Evolutionary conservation across 2,888 invertebrate genomes (phyloP), one percentile per base, ranked within the genome.

Genomic region (Eupithecia insigniata): DNA sequence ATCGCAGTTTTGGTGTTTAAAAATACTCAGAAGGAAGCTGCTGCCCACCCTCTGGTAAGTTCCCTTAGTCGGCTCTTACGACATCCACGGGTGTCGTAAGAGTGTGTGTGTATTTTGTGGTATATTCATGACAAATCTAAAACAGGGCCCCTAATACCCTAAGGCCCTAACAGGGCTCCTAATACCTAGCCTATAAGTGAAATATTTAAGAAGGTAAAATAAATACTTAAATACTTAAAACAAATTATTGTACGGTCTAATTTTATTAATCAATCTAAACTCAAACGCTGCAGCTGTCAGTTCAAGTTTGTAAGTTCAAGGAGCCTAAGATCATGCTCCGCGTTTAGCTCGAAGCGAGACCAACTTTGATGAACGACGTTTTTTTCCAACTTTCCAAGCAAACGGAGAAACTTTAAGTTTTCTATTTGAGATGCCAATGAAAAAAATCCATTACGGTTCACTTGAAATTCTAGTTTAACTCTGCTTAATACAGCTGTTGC

Each of bases 391-490:
- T 71, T 67, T 65, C 61, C 6, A 65, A 32, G 72, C 69, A 75
- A 73, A 66, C 73, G 70, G 60, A 68, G 66, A 55, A 71, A 75
- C 71, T 78, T 78, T 72, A 76, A 78, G 67, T 76, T 79, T 75
- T 75, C 72, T 71, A 74, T 76, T 75, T 75, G 67, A 68, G 75
- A 76, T 70, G 71, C 73, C 79, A 80, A 81, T 83, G 82, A 83
- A 85, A 82, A 81, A 84, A 86, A 83, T 79, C 81, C 81, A 84
- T 85, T 84, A 82, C 73, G 76, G 78, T 75, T 72, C 77, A 80
- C 79, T 87, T 87, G 83, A 83, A 84, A 85, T 80, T 79, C 81
- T 60, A 58, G 28, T 58, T 30, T 30, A 30, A 30, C 30, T 60
- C 30, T 30, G 30, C 30, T 30, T 18, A 30, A 8, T 30, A 18